A percentile compares a stretch with the other conserved stretches of the same genome.
These are phyloP conservation scores for Tetraodon nigroviridis DNA, from an alignment of 2,113 vertebrate species.

Conservation along the genomic window DNA sequence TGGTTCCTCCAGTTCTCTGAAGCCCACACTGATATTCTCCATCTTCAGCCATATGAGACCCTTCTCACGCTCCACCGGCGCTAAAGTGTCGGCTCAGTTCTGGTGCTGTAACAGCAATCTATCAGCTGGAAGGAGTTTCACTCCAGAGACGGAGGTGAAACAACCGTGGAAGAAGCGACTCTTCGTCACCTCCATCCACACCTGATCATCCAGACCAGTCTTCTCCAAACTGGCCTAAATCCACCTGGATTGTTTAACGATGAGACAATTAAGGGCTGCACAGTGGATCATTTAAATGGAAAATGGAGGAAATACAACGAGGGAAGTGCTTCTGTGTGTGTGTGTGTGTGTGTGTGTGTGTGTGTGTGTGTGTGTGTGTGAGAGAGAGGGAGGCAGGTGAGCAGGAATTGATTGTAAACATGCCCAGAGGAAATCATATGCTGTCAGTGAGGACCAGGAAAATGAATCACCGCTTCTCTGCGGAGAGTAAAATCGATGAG, in stretches of 20 bases:
- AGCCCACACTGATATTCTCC: conserved; percentile 26
- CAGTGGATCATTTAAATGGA: no score
- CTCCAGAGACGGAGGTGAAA: conserved; percentile 15
- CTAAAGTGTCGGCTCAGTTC: conserved; percentile 29
- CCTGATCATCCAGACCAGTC: conserved; percentile 27
- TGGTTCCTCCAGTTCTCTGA: conserved; percentile 19
- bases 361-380: no score
- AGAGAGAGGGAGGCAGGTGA: conserved; percentile 4
- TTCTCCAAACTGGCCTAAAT: conserved; percentile 6
- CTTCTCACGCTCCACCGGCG: conserved; percentile 19
- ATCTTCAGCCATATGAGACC: conserved; percentile 40
- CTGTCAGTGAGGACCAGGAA: conserved; percentile 28
- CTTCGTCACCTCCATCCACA: conserved; percentile 29
- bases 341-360: no score
- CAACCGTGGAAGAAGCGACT: neutral
- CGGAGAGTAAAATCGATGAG: conserved; percentile 35
- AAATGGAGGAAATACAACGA: neutral
- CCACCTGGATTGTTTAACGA: neutral
- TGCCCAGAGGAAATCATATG: conserved; percentile 50
- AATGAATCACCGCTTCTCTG: conserved; percentile 47
- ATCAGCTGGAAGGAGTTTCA: conserved; percentile 33
- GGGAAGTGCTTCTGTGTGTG: neutral
- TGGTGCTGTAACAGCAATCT: conserved; percentile 40
- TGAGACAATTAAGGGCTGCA: no score
- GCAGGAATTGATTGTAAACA: conserved; percentile 31